These are phyloP conservation scores for Orthonyx spaldingii DNA, from an alignment of 2,113 vertebrate genomes.

Conservation along the genomic window DNA sequence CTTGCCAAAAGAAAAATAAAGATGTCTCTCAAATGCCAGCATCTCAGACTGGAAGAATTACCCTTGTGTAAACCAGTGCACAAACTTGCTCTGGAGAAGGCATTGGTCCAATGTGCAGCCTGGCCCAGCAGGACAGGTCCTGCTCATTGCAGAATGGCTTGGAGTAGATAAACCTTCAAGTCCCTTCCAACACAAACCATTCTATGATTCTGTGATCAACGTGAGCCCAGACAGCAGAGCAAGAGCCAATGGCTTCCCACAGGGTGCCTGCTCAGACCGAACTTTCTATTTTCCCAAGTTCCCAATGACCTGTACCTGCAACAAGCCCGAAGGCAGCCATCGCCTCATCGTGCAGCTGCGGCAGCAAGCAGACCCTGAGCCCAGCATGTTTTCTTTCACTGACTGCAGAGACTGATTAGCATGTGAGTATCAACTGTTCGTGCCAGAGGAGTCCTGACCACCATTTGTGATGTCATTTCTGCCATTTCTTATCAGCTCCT, in stretches of 20 bases:
- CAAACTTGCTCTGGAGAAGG: neutral
- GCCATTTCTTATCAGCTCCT: neutral
- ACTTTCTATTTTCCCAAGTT: neutral
- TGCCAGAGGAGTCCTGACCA: neutral
- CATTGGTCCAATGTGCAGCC: fast-evolving
- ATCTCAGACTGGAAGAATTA: neutral
- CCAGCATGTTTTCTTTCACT: fast-evolving
- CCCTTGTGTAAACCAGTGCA: neutral
- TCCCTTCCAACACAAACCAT: neutral
- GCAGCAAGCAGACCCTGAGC: neutral
- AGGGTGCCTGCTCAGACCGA: too few species aligned
- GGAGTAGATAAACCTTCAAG: fast-evolving
- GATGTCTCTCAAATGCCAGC: neutral
- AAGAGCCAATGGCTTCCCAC: neutral
- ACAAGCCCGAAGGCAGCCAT: neutral
- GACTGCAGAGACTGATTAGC: neutral
- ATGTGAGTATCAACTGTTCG: fast-evolving
- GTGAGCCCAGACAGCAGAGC: neutral
- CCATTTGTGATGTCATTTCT: neutral
- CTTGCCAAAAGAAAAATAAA: neutral
- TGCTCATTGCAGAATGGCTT: fast-evolving
- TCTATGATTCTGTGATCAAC: fast-evolving
- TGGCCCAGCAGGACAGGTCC: neutral
- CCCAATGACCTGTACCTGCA: neutral
- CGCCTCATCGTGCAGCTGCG: neutral